Evolutionary conservation across 2,797 vertebrate species (phyloP).

Genomic region (Dipus sagitta): DNA sequence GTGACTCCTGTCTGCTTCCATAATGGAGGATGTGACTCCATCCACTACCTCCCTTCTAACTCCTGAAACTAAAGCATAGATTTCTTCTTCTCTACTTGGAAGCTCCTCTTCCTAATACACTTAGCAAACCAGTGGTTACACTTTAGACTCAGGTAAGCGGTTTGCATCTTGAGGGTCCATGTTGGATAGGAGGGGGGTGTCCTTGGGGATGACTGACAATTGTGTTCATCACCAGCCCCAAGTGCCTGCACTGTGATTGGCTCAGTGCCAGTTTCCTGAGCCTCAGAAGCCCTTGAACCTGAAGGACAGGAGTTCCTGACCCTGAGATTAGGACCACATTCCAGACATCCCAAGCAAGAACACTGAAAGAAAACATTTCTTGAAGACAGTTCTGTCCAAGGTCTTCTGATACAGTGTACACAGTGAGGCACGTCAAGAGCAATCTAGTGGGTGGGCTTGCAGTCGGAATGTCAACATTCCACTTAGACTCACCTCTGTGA

Average conservation of each 20-base stretch:
- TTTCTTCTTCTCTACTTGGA: neutral
- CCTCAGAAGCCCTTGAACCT: neutral
- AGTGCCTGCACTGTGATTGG: neutral
- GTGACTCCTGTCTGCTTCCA: neutral
- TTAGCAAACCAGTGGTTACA: neutral
- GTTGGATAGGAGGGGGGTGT: neutral
- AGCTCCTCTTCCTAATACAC: neutral
- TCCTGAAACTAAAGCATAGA: neutral
- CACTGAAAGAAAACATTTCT: slow-evolving; percentile 28
- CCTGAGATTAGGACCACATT: slow-evolving; percentile 1
- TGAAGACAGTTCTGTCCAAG: neutral
- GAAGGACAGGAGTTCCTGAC: neutral
- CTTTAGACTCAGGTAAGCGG: neutral
- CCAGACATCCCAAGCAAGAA: slow-evolving; percentile 33
- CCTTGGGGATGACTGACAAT: too few relatives aligned
- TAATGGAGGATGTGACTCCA: neutral
- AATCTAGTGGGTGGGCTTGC: neutral
- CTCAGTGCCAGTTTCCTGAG: neutral
- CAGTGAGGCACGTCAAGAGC: neutral
- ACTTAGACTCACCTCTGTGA: neutral
- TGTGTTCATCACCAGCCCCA: neutral
- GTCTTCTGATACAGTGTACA: neutral
- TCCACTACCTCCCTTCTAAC: neutral
- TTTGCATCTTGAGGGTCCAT: neutral
- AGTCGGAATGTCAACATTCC: neutral